Evolutionary conservation across 2,888 invertebrate genomes (phyloP).

Genomic region (Exocentrus adspersus): DNA sequence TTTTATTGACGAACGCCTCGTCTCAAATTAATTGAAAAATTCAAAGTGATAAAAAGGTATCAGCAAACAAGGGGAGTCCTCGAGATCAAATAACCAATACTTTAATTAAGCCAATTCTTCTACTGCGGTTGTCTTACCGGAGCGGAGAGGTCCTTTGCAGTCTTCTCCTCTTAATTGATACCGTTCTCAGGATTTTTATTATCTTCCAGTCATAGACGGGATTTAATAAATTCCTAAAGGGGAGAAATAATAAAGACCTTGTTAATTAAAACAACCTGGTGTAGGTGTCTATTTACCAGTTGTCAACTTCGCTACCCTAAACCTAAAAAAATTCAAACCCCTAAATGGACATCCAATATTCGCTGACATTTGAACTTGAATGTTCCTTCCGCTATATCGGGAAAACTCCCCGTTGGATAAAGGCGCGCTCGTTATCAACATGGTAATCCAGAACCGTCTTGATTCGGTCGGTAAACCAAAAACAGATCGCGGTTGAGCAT

Average conservation of each 20-base stretch:
- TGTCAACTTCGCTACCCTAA: no score
- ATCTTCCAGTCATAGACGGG: no score
- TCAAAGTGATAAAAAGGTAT: conserved; percentile 45
- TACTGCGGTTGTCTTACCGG: conserved; percentile 24
- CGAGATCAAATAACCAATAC: conserved; percentile 45
- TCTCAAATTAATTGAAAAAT: conserved; percentile 51
- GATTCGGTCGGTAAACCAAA: conserved; percentile 59
- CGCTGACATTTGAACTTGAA: no score
- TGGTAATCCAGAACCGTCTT: conserved; percentile 47
- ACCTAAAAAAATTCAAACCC: no score
- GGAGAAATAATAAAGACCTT: no score
- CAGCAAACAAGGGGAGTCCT: conserved; percentile 42
- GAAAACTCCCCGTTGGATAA: conserved; percentile 2
- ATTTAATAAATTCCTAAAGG: no score
- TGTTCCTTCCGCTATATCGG: neutral
- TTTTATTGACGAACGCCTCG: conserved; percentile 36
- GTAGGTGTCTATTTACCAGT: no score
- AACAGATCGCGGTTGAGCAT: conserved; percentile 58
- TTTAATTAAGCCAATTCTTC: conserved; percentile 43
- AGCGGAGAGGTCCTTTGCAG: conserved; percentile 34
- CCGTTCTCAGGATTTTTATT: neutral
- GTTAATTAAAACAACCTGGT: no score
- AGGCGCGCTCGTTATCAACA: conserved; percentile 37
- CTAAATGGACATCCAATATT: no score
- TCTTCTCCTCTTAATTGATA: conserved; percentile 26